Conservation (phyloP, 2,888 invertebrate genomes). For the Ormyrus thymus region DNA sequence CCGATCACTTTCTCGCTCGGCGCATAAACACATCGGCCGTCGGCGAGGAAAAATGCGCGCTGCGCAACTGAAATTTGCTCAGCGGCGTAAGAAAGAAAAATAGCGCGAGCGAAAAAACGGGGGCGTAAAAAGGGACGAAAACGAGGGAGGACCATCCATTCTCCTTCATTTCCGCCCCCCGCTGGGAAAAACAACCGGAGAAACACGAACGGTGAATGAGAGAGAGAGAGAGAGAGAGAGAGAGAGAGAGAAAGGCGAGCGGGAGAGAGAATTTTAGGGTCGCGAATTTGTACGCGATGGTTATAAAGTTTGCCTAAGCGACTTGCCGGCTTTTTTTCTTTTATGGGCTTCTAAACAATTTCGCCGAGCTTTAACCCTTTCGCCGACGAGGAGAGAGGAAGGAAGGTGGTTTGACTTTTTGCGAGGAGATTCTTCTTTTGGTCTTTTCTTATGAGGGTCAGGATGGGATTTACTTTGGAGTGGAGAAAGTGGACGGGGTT, state of each 20-base stretch:
- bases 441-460: not conserved
- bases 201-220: constrained; percentile 34
- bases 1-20: constrained; percentile 36
- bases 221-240: constrained; percentile 11
- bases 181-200: constrained; percentile 49
- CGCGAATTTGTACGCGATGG: not conserved
- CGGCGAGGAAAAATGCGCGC: constrained; percentile 31
- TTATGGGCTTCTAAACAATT: constrained; percentile 38
- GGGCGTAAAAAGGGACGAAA: constrained; percentile 43
- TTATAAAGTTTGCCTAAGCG: constrained; percentile 26
- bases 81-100: constrained; percentile 52
- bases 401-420: not conserved
- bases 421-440: not conserved
- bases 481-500: not conserved
- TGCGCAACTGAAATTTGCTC: constrained; percentile 39
- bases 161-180: constrained; percentile 52
- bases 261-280: constrained; percentile 38
- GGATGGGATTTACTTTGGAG: not conserved
- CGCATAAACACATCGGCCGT: not conserved
- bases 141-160: constrained; percentile 48
- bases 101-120: constrained; percentile 38
- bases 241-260: too few relatives aligned
- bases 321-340: constrained; percentile 4
- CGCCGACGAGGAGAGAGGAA: not conserved
- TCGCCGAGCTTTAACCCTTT: not conserved